Base-by-base conservation (phyloP, 2,888 invertebrate genomes). In the Zygogramma bicolorata region DNA sequence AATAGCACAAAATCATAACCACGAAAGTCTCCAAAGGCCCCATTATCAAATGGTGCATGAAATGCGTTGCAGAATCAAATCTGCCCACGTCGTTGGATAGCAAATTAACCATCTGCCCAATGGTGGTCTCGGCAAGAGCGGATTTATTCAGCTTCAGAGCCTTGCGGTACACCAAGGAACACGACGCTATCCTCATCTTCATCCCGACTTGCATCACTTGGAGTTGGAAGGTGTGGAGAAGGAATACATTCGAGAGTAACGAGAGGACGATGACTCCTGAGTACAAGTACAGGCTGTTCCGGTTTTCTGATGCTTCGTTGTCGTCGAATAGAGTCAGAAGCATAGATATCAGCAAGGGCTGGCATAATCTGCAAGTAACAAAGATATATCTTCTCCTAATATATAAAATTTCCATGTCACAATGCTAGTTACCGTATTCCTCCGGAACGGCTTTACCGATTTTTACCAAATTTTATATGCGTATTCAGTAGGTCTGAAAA, bases 51-150 rank as follows among this genome's bases (percentile, higher is more conserved):
- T 77, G 66, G 60, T 80, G 80, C 6, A 75, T 46, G 46, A 72
- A 70, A 13, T 46, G 49, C 1, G 75, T 72, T 3, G 72, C 74
- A 15, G 67, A 8, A 86, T 97, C 97, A 86, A 97, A 95, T 73
- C 96, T 88, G 77, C 92, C 93, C 0, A 96, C 95, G 86, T 97
- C 97, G 68, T 96, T 97, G 0, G 96, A 95, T 74, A 97, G 75
- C 29, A 86, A 78, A 77, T 87, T 86, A 3, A 86, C 84, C 79
- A 86, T 83, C 77, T 86, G 84, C 85, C 88, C 97, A 79, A 91
- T 95, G 85, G 88, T 94, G 0, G 97, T 97, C 84, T 95, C 93
- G 5, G 94, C 94, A 58, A 97, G 88, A 0, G 97, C 95, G 1
- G 93, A 92, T 85, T 94, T 94, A 68, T 94, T 95, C 53, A 97